Conservation (phyloP, 2,888 invertebrate genomes). For the Blomia tropicalis region DNA sequence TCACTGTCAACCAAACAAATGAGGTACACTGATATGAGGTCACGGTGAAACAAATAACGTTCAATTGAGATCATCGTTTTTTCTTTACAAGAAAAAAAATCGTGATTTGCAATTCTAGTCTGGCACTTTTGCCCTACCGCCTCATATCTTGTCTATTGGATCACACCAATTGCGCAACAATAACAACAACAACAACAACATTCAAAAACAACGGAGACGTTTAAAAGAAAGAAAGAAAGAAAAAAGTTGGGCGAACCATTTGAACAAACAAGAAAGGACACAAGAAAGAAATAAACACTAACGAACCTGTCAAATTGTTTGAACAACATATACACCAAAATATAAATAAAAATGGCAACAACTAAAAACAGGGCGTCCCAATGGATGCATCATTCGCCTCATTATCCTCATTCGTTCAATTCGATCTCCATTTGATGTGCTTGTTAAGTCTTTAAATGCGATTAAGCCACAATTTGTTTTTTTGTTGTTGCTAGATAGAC, state of each 20-base stretch:
- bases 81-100: too few species aligned
- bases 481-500: not conserved
- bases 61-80: too few species aligned
- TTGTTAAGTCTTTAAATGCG: conserved; percentile 15
- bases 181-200: not conserved
- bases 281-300: not conserved
- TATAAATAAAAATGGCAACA: too few species aligned
- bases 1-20: too few species aligned
- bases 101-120: too few species aligned
- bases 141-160: too few species aligned
- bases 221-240: not conserved
- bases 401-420: conserved; percentile 10
- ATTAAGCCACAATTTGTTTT: conserved; percentile 1
- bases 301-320: conserved; percentile 10
- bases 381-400: conserved; percentile 12
- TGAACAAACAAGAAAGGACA: not conserved
- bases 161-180: too few species aligned
- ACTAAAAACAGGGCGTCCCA: conserved; percentile 8
- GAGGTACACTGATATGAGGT: too few species aligned
- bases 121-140: too few species aligned
- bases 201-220: not conserved
- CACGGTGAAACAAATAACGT: too few species aligned
- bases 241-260: not conserved
- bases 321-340: too few species aligned
- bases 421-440: conserved; percentile 14